Evolutionary conservation across 2,888 invertebrate genomes (phyloP), one percentile per base, ranked within the genome.

Genomic region (Therioaphis trifolii): DNA sequence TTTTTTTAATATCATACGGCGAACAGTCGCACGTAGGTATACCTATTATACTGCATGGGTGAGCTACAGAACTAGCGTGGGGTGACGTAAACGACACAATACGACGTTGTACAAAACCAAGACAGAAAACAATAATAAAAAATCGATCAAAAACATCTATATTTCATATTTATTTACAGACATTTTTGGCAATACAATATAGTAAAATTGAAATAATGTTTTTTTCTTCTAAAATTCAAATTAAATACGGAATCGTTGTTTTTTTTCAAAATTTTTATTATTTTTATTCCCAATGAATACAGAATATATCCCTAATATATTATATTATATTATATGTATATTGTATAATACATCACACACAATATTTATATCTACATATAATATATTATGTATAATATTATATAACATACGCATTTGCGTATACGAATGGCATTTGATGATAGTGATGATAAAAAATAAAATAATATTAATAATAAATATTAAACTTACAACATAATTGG

Each of bases 61-160:
- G 35, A 35, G 35, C 35, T n/a, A n/a, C n/a, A n/a, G n/a, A n/a
- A 35, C 35, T 5, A 35, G 35, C 7, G 35, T n/a, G 35, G 35
- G 7, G 46, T 24, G 9, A 43, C 27, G 27, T 4, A 58, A 21
- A 40, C 15, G 21, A 46, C n/a, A 43, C 43, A 75, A n/a, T 29
- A 46, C 27, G n/a, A n/a, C n/a, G n/a, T n/a, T n/a, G n/a, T n/a
- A n/a, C 29, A 14, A 49, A 63, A 78, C 40, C 27, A 11, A 61
- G 35, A 7, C 4, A 58, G 21, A 58, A 75, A 40, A 40, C 11
- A 40, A 5, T 4, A 43, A 52, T 46, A 11, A 4, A 52, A 78
- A 69, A 69, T 55, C 29, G 71, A 71, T 80, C 80, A 80, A 80
- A 80, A 71, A 80, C 79, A 80, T 80, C 79, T 80, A 80, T 80